Percentiles rank a stretch among this genome's conserved stretches.
Evolutionary conservation across 2,888 invertebrate species (phyloP).

Genomic region (Odiellus spinosus): DNA sequence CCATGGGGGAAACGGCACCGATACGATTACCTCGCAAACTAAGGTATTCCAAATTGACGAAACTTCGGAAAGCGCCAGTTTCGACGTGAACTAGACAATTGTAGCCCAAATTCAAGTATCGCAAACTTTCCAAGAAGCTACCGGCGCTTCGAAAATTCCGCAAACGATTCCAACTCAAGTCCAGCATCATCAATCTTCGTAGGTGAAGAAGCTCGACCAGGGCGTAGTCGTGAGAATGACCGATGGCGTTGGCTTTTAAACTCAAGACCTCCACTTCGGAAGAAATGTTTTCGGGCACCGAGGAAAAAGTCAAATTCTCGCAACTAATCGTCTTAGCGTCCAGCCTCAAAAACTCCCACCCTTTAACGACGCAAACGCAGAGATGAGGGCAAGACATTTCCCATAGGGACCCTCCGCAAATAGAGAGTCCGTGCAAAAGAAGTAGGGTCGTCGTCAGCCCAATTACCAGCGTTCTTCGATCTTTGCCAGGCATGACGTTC

Average conservation of each 20-base stretch:
- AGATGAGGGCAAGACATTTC: conserved; percentile 1
- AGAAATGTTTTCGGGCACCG: conserved; percentile 5
- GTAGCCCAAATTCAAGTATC: conserved; percentile 17
- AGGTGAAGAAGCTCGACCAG: conserved; percentile 3
- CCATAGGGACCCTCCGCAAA: neutral
- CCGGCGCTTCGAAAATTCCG: neutral
- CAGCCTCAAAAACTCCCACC: conserved; percentile 1
- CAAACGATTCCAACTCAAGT: conserved; percentile 4
- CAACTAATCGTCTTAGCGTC: conserved; percentile 5
- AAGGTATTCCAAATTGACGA: conserved; percentile 15
- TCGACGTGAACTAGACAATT: conserved; percentile 19
- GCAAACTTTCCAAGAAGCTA: conserved; percentile 7
- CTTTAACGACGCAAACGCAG: neutral
- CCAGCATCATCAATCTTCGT: conserved; percentile 2
- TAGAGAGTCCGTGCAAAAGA: too few species aligned
- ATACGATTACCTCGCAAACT: conserved; percentile 20
- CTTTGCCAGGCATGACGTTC: too few species aligned
- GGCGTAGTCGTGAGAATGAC: conserved; percentile 1
- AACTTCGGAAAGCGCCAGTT: conserved; percentile 17
- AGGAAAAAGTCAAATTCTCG: neutral
- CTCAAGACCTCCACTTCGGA: conserved; percentile 2
- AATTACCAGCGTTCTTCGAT: too few species aligned
- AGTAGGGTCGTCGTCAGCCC: too few species aligned
- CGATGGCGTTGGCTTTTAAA: conserved; percentile 1
- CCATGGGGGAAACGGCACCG: conserved; percentile 18